These are phyloP conservation scores for Notocelia uddmanniana DNA, from an alignment of 2,888 invertebrate genomes.

Conservation along the genomic window DNA sequence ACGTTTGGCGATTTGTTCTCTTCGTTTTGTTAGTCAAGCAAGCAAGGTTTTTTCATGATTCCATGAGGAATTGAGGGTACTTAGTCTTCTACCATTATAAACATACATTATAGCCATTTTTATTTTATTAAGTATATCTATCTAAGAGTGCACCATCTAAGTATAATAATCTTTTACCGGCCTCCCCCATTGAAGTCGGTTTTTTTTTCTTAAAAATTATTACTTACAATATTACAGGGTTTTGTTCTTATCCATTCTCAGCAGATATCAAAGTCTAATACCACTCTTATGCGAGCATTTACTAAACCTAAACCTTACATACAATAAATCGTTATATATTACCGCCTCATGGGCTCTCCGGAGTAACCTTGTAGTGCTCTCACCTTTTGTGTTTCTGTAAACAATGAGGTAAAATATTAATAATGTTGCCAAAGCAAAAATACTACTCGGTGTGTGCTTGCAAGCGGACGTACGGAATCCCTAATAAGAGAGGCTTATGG, in stretches of 20 bases:
- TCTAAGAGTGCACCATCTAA: no score
- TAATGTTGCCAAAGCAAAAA: conserved; percentile 76
- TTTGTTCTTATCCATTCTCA: background rate
- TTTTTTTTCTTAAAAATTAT: no score
- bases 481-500: conserved; percentile 83
- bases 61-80: no score
- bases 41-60: no score
- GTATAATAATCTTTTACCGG: no score
- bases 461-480: conserved; percentile 77
- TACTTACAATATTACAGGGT: no score
- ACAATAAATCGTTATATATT: conserved; percentile 20
- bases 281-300: background rate
- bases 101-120: no score
- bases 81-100: no score
- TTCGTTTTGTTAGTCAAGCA: no score
- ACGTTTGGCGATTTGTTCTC: no score
- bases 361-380: conserved; percentile 36
- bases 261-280: background rate
- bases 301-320: background rate
- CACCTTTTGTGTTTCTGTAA: conserved; percentile 46
- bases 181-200: no score
- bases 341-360: conserved; percentile 23
- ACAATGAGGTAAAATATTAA: conserved; percentile 67
- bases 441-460: conserved; percentile 65
- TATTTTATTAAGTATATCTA: no score